Conservation (phyloP, 1,140 invertebrate species). For the Drosophila tristis region DNA sequence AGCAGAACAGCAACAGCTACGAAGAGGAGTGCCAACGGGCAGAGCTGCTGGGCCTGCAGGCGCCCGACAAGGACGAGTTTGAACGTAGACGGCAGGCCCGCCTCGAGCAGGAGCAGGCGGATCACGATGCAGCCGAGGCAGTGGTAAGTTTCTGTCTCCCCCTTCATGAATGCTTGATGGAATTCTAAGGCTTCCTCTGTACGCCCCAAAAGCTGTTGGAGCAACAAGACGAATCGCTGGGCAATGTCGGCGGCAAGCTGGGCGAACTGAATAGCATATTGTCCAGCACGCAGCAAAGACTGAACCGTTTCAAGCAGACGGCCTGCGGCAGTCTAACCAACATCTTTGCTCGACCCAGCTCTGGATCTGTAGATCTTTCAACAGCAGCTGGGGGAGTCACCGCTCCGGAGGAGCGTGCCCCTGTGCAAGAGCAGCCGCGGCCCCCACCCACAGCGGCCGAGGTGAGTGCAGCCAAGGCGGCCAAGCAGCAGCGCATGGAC, state of each 20-base stretch:
- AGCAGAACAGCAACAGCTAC: slow-evolving; percentile 85
- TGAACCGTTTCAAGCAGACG: slow-evolving; percentile 92
- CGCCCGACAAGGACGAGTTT: slow-evolving; percentile 88
- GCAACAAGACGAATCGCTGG: slow-evolving; percentile 89
- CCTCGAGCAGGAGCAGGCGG: slow-evolving; percentile 70
- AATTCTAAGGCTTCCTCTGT: background rate
- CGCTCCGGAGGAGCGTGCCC: slow-evolving; percentile 67
- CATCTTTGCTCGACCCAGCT: slow-evolving; percentile 70
- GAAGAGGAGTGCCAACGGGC: slow-evolving; percentile 90
- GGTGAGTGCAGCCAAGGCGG: slow-evolving; percentile 79
- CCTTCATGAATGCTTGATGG: background rate
- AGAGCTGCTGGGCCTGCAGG: slow-evolving; percentile 89
- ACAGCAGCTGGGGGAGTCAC: slow-evolving; percentile 7
- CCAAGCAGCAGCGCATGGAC: slow-evolving; percentile 86
- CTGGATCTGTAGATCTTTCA: slow-evolving; percentile 71
- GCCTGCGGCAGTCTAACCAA: slow-evolving; percentile 74
- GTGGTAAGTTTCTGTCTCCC: slow-evolving; percentile 41
- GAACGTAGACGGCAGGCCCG: slow-evolving; percentile 80
- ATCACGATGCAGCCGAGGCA: slow-evolving; percentile 85
- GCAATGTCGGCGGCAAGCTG: slow-evolving; percentile 90
- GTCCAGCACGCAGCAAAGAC: slow-evolving; percentile 92
- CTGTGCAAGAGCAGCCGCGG: slow-evolving; percentile 84
- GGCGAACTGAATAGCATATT: slow-evolving; percentile 93
- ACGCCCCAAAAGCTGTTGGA: slow-evolving; percentile 86
- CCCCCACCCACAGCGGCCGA: slow-evolving; percentile 68